Base-by-base conservation (phyloP, 2,888 invertebrate genomes). In the Tetragonula carbonaria region DNA sequence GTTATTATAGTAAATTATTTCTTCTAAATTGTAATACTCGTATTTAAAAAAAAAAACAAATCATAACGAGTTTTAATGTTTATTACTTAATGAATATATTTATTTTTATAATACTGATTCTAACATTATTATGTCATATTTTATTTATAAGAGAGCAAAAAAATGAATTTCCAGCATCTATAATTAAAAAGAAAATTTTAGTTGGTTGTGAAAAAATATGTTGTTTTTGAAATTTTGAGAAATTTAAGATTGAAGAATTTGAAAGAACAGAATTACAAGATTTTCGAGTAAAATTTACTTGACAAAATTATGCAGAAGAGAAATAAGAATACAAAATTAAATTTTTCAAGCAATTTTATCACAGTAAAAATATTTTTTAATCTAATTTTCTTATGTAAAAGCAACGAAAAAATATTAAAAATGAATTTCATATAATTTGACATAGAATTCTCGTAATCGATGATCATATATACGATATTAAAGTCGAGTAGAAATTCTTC, bases 401-500 rank as follows among this genome's bases (percentile, higher is more conserved):
- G n/a, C n/a, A 57, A 13, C n/a, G 28, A 62, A 62, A 62, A 62
- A 62, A 62, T 62, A 62, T 62, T 62, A 16, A 16, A 28, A 23
- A 28, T 2, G 28, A 62, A 62, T 62, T 62, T 62, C 28, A 57
- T 57, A 16, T 23, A 62, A 62, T 23, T 23, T 23, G 50, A 68
- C 6, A 50, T 2, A 68, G 23, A 68, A 50, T 70, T 16, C 2
- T 8, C 18, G 62, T 23, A 28, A 62, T 62, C 23, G 23, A 33
- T 28, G 16, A 51, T 13, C 33, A 6, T 21, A 33, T 28, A 13
- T 45, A 45, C 16, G 3, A 53, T 57, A 72, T 72, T 23, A 11
- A 16, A 11, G 18, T 72, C 8, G 72, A 16, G n/a, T 16, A 57
- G 73, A 63, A 72, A 16, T 63, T 78, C 45, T 78, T 78, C 53